phyloP scores from a whole-genome alignment of 2,888 invertebrate species.

The Xestia ashworthii region DNA sequence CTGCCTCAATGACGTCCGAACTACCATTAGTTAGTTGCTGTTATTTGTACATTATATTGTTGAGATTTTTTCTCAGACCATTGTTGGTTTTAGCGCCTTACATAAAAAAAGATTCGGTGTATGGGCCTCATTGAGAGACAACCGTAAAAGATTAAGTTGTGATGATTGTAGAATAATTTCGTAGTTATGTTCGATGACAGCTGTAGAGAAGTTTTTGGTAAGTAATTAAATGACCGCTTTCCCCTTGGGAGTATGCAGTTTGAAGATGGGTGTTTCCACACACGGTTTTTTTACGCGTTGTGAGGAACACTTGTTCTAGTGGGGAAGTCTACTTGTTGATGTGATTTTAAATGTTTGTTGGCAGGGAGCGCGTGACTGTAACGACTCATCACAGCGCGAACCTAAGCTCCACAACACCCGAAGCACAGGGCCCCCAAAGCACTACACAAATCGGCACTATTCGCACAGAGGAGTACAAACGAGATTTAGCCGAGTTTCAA shows the following conservation, averaged over 20 bases:
- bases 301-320: neutral
- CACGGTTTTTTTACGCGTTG: neutral
- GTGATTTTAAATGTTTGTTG: conserved; percentile 48
- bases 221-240: conserved; percentile 13
- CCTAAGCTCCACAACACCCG: conserved; percentile 69
- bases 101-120: conserved; percentile 47
- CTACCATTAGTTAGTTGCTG: conserved; percentile 69
- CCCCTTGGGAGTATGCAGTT: neutral
- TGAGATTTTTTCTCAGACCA: conserved; percentile 68
- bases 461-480: conserved; percentile 87
- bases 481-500: conserved; percentile 88
- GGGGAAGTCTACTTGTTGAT: neutral
- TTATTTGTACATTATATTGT: conserved; percentile 69
- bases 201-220: conserved; percentile 21
- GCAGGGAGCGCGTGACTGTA: conserved; percentile 87
- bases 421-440: conserved; percentile 67
- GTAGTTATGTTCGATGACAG: conserved; percentile 32
- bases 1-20: conserved; percentile 64
- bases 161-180: conserved; percentile 35
- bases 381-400: conserved; percentile 79
- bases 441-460: conserved; percentile 81
- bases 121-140: conserved; percentile 17
- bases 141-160: conserved; percentile 14
- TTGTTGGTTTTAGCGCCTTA: conserved; percentile 65
- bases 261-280: neutral